A percentile compares a stretch with the other conserved stretches of the same genome.
Evolutionary conservation across 2,888 invertebrate genomes (phyloP).

Genomic region (Aphodius sticticus): DNA sequence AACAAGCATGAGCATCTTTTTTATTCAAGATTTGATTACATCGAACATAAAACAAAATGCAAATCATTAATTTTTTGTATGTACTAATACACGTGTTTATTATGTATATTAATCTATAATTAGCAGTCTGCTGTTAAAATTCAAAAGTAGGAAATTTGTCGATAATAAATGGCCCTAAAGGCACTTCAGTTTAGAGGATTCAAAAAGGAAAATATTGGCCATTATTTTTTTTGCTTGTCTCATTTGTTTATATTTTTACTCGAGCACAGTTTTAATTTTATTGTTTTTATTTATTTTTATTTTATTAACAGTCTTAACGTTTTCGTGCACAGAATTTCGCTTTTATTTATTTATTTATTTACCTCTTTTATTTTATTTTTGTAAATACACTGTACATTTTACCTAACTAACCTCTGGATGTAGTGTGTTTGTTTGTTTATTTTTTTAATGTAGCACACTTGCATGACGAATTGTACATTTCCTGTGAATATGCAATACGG

Average conservation of each 20-base stretch:
- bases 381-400: not conserved
- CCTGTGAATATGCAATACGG: not conserved
- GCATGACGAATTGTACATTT: not conserved
- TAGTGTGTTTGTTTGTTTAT: not conserved
- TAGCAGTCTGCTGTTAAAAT: not conserved
- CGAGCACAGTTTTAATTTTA: not conserved
- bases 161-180: not conserved
- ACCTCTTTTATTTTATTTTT: not conserved
- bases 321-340: too few relatives aligned
- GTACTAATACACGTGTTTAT: not conserved
- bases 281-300: not conserved
- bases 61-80: not conserved
- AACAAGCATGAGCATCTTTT: too few relatives aligned
- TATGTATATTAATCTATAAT: not conserved
- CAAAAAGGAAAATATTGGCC: not conserved
- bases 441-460: not conserved
- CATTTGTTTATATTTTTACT: not conserved
- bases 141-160: not conserved
- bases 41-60: too few relatives aligned
- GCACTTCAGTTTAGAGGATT: not conserved
- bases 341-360: too few relatives aligned
- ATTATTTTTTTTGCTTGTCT: not conserved
- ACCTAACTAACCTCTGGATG: not conserved
- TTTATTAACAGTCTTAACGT: not conserved
- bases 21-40: too few relatives aligned